Base-by-base conservation (phyloP, 2,888 invertebrate species). In the Camponotus fellah region DNA sequence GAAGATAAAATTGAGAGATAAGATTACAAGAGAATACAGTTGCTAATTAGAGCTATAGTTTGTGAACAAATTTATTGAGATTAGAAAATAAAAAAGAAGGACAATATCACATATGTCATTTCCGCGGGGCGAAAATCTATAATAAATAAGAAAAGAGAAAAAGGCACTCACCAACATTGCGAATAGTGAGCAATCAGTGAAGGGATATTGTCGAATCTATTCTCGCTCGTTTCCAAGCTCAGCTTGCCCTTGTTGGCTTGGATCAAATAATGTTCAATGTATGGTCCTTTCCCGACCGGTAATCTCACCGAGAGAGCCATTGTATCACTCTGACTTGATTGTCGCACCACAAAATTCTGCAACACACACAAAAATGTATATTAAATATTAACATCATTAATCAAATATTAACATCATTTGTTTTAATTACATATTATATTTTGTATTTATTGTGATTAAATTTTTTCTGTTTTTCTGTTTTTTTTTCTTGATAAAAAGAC, bases 221-320 rank as follows among this genome's bases (percentile, higher is more conserved):
- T 98, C 93, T 98, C 97, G 53, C 99, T 99, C 84, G 99, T 99
- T 95, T 99, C 99, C 89, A 99, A 96, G 76, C 98, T 98, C 87
- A 99, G 96, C 91, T 97, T 97, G 76, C 97, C 97, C 62, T 96
- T 96, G 71, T 97, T 96, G 21, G 98, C 97, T 95, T 99, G 99
- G 90, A 99, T 98, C 92, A 99, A 96, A 96, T 99, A 99, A 95
- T 99, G 99, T 94, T 99, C 99, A 93, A 99, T 98, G 95, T 98
- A 98, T 10, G 98, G 98, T 2, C 98, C 98, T 92, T 97, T 98
- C 92, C 97, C 97, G 32, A 97, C 96, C 0, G 98, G 98, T 86
- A 98, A 96, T 14, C 99, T 97, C 68, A 99, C 98, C 69, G 98
- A 98, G 89, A 99, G 97, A 60, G 99, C 99, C 98, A 99, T 98